A percentile compares a stretch with the other conserved stretches of the same genome.
phyloP scores from a whole-genome alignment of 1,140 invertebrate genomes.

The Dendrolimus kikuchii region DNA sequence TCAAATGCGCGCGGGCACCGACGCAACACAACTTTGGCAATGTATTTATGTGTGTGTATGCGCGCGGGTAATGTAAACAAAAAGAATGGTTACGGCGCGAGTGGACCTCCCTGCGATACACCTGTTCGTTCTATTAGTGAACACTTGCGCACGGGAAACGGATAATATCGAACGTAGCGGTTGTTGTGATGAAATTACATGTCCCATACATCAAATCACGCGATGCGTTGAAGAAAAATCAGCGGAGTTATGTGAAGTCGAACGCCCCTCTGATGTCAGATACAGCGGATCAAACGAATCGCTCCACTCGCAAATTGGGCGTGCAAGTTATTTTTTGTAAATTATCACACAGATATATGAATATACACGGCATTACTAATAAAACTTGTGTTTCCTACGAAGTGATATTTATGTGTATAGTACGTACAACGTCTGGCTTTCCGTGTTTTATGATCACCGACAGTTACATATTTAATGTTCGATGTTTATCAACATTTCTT shows the following conservation, averaged over 20 bases:
- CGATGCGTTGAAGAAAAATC: conserved; percentile 52
- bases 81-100: conserved; percentile 39
- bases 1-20: conserved; percentile 43
- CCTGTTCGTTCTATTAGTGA: conserved; percentile 61
- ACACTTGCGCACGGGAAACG: conserved; percentile 23
- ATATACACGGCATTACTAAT: conserved; percentile 46
- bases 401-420: conserved; percentile 53
- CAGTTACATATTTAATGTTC: conserved; percentile 71
- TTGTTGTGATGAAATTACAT: conserved; percentile 17
- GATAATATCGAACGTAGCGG: conserved; percentile 35
- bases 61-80: conserved; percentile 35
- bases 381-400: conserved; percentile 61
- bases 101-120: conserved; percentile 54
- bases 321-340: conserved; percentile 50
- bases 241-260: conserved; percentile 29
- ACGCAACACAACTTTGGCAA: conserved; percentile 40
- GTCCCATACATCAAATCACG: conserved; percentile 41
- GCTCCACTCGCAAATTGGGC: conserved; percentile 42
- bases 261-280: conserved; percentile 18
- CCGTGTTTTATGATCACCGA: conserved; percentile 67
- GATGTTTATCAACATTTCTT: conserved; percentile 72
- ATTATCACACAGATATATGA: conserved; percentile 32
- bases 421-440: conserved; percentile 53
- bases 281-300: conserved; percentile 50
- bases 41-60: not conserved